These are phyloP conservation scores for Balaenoptera acutorostrata DNA, from an alignment of 2,113 vertebrate genomes.

Conservation along the genomic window DNA sequence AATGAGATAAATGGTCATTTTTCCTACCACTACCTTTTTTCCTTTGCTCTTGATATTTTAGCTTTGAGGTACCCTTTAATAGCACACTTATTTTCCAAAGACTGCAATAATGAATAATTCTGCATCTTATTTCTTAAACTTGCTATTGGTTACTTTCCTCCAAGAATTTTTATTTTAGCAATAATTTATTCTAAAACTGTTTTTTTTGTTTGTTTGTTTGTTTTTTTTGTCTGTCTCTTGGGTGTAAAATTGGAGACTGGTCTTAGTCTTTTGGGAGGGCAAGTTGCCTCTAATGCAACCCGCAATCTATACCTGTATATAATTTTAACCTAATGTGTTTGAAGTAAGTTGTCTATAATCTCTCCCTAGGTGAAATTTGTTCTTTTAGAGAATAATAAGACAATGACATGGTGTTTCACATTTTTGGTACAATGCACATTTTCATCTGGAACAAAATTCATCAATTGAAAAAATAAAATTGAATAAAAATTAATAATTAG, in stretches of 20 bases:
- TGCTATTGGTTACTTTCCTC: background rate
- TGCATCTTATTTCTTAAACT: background rate
- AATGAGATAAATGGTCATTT: background rate
- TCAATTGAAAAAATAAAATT: constrained; percentile 14
- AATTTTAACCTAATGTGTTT: background rate
- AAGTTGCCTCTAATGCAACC: background rate
- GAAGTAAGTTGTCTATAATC: background rate
- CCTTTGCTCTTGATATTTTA: background rate
- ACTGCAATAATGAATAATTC: background rate
- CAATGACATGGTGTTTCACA: background rate
- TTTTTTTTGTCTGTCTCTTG: background rate
- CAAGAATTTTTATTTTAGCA: background rate
- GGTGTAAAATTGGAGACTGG: background rate
- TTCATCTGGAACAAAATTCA: constrained; percentile 34
- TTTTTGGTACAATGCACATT: background rate
- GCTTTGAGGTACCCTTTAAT: background rate
- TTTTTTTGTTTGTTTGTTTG: background rate
- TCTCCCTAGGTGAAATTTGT: background rate
- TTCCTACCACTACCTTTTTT: background rate
- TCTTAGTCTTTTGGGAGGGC: background rate
- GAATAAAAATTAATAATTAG: constrained; percentile 37
- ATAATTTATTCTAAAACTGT: background rate
- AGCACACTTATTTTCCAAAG: background rate
- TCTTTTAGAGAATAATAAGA: background rate
- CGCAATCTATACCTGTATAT: background rate